These are phyloP conservation scores for Erinaceus europaeus DNA, from an alignment of 2,113 vertebrate genomes.

Conservation along the genomic window DNA sequence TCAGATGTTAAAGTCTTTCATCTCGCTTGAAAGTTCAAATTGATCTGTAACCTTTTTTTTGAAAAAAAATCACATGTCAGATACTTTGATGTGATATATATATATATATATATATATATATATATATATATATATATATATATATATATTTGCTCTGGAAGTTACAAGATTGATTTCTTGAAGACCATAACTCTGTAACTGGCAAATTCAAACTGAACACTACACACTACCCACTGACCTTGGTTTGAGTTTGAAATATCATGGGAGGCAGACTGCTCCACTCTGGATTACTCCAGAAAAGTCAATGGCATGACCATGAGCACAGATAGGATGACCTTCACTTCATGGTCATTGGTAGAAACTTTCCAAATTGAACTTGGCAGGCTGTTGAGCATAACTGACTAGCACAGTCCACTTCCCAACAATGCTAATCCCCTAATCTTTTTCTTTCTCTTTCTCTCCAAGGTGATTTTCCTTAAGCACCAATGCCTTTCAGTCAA, in stretches of 20 bases:
- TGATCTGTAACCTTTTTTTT: conserved; percentile 65
- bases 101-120: conserved; percentile 77
- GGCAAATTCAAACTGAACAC: conserved; percentile 47
- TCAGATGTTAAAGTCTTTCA: conserved; percentile 75
- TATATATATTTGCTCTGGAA: conserved; percentile 61
- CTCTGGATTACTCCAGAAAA: not conserved
- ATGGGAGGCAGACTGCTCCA: not conserved
- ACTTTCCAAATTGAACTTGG: not conserved
- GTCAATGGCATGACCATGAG: not conserved
- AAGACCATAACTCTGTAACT: not conserved
- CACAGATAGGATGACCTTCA: not conserved
- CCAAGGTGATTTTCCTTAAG: not conserved
- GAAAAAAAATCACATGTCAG: conserved; percentile 41
- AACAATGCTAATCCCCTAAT: accelerated
- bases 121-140: conserved; percentile 67
- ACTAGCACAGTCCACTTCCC: not conserved
- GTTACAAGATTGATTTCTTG: not conserved
- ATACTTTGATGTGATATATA: conserved; percentile 68
- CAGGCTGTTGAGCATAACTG: not conserved
- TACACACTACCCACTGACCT: not conserved
- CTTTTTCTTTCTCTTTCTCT: not conserved
- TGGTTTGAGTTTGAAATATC: not conserved
- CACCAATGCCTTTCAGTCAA: not conserved
- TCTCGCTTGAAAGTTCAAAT: conserved; percentile 71
- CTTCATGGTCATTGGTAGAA: not conserved